These are phyloP conservation scores for Ceratitis capitata DNA, from an alignment of 1,140 invertebrate genomes.

Conservation along the genomic window DNA sequence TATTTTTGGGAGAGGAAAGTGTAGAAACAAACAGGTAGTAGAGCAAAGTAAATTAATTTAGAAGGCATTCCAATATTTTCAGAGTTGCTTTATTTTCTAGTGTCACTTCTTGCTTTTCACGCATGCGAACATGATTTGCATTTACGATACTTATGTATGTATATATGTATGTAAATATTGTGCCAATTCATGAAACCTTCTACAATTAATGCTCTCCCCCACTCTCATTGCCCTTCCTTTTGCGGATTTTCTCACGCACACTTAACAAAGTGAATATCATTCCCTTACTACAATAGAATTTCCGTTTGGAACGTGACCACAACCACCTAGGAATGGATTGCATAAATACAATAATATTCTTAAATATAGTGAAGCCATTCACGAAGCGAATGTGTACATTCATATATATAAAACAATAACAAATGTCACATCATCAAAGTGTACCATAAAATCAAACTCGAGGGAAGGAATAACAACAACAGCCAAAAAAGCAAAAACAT, in stretches of 20 bases:
- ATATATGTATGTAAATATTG: background rate
- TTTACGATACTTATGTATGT: background rate
- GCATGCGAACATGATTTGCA: background rate
- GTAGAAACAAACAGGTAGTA: background rate
- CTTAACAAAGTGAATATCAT: background rate
- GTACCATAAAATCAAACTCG: background rate
- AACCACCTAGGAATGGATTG: slow-evolving; percentile 43
- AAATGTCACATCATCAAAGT: background rate
- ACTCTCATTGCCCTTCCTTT: background rate
- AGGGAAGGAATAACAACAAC: background rate
- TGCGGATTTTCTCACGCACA: slow-evolving; percentile 22
- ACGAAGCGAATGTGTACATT: background rate
- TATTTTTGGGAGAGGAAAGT: background rate
- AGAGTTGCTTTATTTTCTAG: slow-evolving; percentile 45
- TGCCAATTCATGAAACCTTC: background rate
- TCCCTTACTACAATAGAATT: background rate
- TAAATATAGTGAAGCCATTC: too few species aligned
- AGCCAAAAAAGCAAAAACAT: background rate
- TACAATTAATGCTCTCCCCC: background rate
- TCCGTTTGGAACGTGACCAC: slow-evolving; percentile 44
- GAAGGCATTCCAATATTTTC: background rate
- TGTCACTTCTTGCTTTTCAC: background rate
- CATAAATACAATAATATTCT: too few species aligned
- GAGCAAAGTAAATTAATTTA: background rate
- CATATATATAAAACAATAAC: slow-evolving; percentile 2